Evolutionary conservation across 1,140 invertebrate genomes (phyloP), one percentile per base, ranked within the genome.

Genomic region (Temnothorax nylanderi): DNA sequence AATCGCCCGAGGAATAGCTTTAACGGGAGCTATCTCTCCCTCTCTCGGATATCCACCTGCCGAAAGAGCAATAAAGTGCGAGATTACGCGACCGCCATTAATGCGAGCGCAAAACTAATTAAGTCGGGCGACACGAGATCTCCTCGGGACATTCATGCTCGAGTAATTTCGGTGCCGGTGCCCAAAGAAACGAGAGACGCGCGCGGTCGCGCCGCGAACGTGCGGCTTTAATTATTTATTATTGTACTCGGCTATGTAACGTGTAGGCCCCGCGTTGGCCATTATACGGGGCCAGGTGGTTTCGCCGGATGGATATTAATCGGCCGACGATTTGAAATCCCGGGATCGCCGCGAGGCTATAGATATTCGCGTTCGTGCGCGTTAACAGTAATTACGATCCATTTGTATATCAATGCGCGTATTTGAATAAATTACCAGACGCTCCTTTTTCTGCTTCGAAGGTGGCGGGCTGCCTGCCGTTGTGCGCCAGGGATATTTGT

Each of bases 41-140:
- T 56, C 65, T 69, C 11, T 26, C 34, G 34, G 47, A 21, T 41
- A 69, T 78, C 80, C 91, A 93, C 89, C 90, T 93, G 92, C 94
- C 92, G 89, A 92, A 93, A 89, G 91, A 37, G 88, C 90, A 92
- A 92, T 93, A 89, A 92, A 89, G 92, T 81, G 88, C 51, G 65
- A 81, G 71, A 89, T 87, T 88, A 89, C 77, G 76, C 81, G 65
- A 76, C 74, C 78, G 82, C 71, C 90, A 91, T 94, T 94, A 94
- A 94, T 93, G 92, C 91, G 88, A 16, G 89, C 87, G 82, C 65
- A 64, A 87, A 93, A 94, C 93, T 94, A 93, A 94, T 95, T 94
- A 95, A 93, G 91, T 91, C 91, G 90, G 65, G 71, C 89, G 93
- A 93, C 92, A 93, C 87, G 87, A 82, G 90, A 93, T 87, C 90